phyloP scores from a whole-genome alignment of 2,113 vertebrate genomes.

The Bettongia penicillata region DNA sequence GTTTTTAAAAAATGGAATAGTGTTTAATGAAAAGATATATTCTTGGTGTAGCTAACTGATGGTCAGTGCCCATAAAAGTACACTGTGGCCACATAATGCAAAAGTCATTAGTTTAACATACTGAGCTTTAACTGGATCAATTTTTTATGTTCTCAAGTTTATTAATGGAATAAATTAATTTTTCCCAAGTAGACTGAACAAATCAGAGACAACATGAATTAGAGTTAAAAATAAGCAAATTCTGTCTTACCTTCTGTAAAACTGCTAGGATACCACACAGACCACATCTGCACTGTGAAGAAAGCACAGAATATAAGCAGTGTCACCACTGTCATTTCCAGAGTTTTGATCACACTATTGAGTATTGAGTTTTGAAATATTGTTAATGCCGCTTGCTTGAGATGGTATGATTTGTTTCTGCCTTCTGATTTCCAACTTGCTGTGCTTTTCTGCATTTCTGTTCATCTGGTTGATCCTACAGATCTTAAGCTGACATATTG shows the following conservation, averaged over 20 bases:
- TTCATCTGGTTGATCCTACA: constrained; percentile 84
- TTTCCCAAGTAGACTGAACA: not conserved
- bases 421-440: constrained; percentile 68
- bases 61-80: not conserved
- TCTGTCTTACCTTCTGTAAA: not conserved
- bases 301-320: constrained; percentile 78
- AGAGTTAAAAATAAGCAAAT: not conserved
- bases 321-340: constrained; percentile 87
- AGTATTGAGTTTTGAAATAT: constrained; percentile 84
- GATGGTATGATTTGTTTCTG: constrained; percentile 75
- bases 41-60: not conserved
- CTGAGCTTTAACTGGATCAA: not conserved
- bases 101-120: not conserved
- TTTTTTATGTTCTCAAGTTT: not conserved
- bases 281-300: not conserved
- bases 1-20: not conserved
- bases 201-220: not conserved
- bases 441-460: constrained; percentile 79
- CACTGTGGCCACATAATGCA: not conserved
- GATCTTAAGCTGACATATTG: constrained; percentile 87
- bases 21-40: not conserved
- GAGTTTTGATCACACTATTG: constrained; percentile 88
- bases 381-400: constrained; percentile 77
- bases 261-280: not conserved
- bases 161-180: not conserved